Percentiles rank a stretch among this genome's conserved stretches.
Evolutionary conservation across 1,140 invertebrate species (phyloP).

Genomic region (Solenopsis fugax): DNA sequence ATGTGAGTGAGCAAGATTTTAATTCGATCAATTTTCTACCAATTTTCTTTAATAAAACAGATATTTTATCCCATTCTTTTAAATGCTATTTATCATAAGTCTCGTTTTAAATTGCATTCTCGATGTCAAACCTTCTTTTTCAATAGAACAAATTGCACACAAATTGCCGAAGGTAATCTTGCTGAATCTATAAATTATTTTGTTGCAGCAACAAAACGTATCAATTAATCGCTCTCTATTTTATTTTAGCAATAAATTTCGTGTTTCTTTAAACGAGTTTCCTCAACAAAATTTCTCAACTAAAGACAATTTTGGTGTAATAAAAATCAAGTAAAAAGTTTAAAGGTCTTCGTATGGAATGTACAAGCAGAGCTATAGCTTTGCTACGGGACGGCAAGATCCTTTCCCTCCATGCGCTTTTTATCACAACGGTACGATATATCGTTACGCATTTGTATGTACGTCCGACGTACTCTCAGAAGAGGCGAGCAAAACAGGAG

Average conservation of each 20-base stretch:
- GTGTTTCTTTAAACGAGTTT: background rate
- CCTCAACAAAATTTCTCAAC: background rate
- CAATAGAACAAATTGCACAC: no score
- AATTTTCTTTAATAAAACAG: no score
- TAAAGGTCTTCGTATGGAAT: background rate
- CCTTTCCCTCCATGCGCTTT: background rate
- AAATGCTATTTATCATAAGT: no score
- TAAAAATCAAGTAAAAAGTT: background rate
- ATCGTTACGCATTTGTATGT: conserved; percentile 1
- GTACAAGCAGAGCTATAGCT: background rate
- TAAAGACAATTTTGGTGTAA: background rate
- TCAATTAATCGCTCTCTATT: background rate
- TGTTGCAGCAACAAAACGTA: no score
- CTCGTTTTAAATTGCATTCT: no score
- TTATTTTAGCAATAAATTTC: background rate
- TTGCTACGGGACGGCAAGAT: background rate
- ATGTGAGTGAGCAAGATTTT: no score
- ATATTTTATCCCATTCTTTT: no score
- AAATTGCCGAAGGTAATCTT: no score
- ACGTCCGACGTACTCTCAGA: background rate
- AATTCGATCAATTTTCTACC: no score
- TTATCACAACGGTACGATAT: background rate
- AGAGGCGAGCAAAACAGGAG: conserved; percentile 38
- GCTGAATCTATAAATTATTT: no score
- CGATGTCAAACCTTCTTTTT: no score